A percentile compares a stretch with the other conserved stretches of the same genome.
These are phyloP conservation scores for Gymnocheta viridis DNA, from an alignment of 2,888 invertebrate species.

Conservation along the genomic window DNA sequence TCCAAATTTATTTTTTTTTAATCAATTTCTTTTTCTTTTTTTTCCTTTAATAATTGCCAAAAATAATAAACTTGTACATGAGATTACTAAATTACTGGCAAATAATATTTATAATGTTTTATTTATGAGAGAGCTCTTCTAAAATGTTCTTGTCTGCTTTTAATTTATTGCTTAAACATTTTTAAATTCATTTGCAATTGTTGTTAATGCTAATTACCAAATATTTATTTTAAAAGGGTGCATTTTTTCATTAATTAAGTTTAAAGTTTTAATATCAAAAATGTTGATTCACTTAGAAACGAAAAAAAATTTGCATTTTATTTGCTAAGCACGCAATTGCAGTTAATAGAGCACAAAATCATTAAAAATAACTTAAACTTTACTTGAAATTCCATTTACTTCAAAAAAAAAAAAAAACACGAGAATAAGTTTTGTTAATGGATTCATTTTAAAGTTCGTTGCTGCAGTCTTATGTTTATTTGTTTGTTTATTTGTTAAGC, in stretches of 20 bases:
- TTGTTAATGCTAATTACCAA: conserved; percentile 49
- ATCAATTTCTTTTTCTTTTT: not conserved
- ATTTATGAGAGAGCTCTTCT: conserved; percentile 3
- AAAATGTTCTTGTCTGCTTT: not conserved
- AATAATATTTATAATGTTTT: conserved; percentile 16
- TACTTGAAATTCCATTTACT: conserved; percentile 46
- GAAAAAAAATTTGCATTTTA: conserved; percentile 57
- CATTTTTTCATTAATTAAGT: conserved; percentile 43
- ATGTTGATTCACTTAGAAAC: conserved; percentile 19
- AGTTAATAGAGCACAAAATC: conserved; percentile 67
- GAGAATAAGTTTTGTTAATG: conserved; percentile 2
- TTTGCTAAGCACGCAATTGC: conserved; percentile 53
- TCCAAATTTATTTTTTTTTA: not conserved
- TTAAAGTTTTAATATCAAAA: conserved; percentile 14
- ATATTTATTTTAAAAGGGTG: conserved; percentile 40
- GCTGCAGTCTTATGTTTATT: conserved; percentile 41
- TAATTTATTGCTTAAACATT: conserved; percentile 24
- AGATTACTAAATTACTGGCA: conserved; percentile 30
- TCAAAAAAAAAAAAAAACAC: not conserved
- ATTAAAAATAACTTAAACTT: conserved; percentile 63
- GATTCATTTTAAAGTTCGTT: conserved; percentile 18
- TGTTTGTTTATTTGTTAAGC: conserved; percentile 12
- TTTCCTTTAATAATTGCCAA: not conserved
- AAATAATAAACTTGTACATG: conserved; percentile 2
- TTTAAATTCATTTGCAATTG: conserved; percentile 30